These are phyloP conservation scores for Pemphigus obesinymphae DNA, from an alignment of 1,140 invertebrate species.

Conservation along the genomic window DNA sequence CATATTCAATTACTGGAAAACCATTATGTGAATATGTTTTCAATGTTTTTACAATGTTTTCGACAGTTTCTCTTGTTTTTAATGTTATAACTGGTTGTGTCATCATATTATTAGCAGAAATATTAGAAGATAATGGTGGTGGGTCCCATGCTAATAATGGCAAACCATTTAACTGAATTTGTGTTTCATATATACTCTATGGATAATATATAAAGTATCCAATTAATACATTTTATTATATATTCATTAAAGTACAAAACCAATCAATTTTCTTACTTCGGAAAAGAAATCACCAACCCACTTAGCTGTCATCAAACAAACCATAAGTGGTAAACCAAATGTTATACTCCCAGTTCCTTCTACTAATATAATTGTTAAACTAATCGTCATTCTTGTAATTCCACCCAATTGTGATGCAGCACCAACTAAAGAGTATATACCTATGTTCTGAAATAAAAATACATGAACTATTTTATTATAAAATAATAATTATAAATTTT, in stretches of 20 bases:
- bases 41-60: slow-evolving; percentile 75
- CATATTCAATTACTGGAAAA: slow-evolving; percentile 86
- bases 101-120: slow-evolving; percentile 82
- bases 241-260: too few relatives aligned
- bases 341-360: slow-evolving; percentile 94
- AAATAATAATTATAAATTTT: slow-evolving; percentile 61
- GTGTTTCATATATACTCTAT: slow-evolving; percentile 92
- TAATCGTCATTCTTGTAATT: slow-evolving; percentile 95
- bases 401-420: slow-evolving; percentile 97
- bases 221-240: not conserved
- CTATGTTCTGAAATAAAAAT: slow-evolving; percentile 70
- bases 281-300: slow-evolving; percentile 98
- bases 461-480: slow-evolving; percentile 55
- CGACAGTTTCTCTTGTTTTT: slow-evolving; percentile 74
- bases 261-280: slow-evolving; percentile 61
- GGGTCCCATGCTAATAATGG: slow-evolving; percentile 91
- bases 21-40: slow-evolving; percentile 81
- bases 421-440: slow-evolving; percentile 94
- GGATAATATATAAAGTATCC: not conserved
- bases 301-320: slow-evolving; percentile 90
- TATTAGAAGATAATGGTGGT: slow-evolving; percentile 78
- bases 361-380: slow-evolving; percentile 90
- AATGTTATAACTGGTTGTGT: slow-evolving; percentile 82
- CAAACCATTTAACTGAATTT: slow-evolving; percentile 82
- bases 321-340: slow-evolving; percentile 83